phyloP scores from a whole-genome alignment of 2,888 invertebrate species.

The Brachyopa scutellaris region DNA sequence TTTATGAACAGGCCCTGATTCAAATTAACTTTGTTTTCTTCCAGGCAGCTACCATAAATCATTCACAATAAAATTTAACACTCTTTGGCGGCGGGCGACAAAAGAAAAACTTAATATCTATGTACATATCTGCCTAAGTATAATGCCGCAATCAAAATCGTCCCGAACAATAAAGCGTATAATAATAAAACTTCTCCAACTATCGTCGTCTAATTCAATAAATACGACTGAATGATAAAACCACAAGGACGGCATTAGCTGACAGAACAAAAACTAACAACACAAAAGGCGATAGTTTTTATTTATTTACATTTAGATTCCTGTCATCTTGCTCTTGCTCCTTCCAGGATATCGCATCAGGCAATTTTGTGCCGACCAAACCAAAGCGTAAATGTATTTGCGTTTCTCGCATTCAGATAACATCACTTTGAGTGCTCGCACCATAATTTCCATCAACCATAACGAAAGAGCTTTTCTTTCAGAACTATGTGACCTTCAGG shows the following conservation, averaged over 20 bases:
- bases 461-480: not conserved
- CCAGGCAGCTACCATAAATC: too few species aligned
- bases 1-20: too few species aligned
- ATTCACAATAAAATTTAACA: not conserved
- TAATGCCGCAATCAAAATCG: not conserved
- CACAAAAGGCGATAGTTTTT: not conserved
- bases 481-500: not conserved
- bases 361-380: conserved; percentile 1
- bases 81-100: not conserved
- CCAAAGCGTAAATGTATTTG: conserved; percentile 22
- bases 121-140: too few species aligned
- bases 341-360: not conserved
- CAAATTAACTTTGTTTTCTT: too few species aligned
- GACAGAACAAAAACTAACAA: conserved; percentile 34
- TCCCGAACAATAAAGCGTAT: not conserved
- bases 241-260: conserved; percentile 38
- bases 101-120: conserved; percentile 10
- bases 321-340: too few species aligned
- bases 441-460: not conserved
- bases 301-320: too few species aligned
- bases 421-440: not conserved
- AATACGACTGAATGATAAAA: not conserved
- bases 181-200: conserved; percentile 16
- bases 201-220: conserved; percentile 29
- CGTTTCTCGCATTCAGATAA: conserved; percentile 19